Percentiles rank a stretch among this genome's conserved stretches.
Conservation (phyloP, 2,797 vertebrate species). For the Enteromius thamalakanensis region DNA sequence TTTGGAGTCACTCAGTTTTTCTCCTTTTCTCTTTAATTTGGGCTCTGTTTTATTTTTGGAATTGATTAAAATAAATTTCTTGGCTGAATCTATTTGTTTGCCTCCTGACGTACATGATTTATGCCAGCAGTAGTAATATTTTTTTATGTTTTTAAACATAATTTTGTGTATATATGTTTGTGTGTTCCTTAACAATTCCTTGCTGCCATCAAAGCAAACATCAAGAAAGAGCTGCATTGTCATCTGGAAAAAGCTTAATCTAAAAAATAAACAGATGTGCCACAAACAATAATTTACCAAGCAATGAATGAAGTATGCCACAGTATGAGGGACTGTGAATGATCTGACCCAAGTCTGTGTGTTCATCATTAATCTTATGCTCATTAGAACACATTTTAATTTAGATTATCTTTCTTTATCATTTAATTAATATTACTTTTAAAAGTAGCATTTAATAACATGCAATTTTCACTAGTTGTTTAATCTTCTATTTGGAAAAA, state of each 20-base stretch:
- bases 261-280: neutral
- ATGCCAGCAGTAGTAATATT: no score
- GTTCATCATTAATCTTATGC: neutral
- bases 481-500: neutral
- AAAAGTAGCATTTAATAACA: neutral
- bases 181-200: neutral
- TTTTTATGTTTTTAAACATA: no score
- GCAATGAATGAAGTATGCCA: neutral
- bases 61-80: no score
- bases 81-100: no score
- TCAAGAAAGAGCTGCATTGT: neutral
- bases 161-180: no score
- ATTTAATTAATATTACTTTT: neutral
- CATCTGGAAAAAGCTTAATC: neutral
- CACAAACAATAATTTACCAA: slow-evolving; percentile 1
- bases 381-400: slow-evolving; percentile 7
- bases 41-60: no score
- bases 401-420: neutral
- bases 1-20: no score
- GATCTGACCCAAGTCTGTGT: neutral
- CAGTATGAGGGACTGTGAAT: neutral
- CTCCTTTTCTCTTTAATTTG: no score
- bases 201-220: neutral
- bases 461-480: neutral
- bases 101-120: no score